Evolutionary conservation across 2,113 vertebrate genomes (phyloP).

Genomic region (Charadrius vociferus): DNA sequence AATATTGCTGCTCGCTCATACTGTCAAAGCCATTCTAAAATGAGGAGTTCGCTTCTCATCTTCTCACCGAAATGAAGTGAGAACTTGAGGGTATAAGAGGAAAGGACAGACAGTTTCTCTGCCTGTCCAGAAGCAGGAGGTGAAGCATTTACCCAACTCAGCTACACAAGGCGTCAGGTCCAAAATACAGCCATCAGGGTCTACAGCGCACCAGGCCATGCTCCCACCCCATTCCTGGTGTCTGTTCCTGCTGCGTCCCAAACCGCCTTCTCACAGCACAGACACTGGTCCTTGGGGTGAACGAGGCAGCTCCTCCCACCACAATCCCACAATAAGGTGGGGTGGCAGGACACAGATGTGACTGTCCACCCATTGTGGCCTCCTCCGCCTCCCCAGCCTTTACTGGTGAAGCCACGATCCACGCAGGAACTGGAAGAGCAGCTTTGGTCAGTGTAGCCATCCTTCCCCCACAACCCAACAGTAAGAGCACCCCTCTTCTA

Average conservation of each 20-base stretch:
- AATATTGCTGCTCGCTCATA: neutral
- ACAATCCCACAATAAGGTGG: neutral
- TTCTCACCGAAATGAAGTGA: neutral
- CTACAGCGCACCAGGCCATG: accelerated
- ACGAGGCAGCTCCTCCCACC: neutral
- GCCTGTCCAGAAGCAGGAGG: neutral
- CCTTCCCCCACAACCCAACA: neutral
- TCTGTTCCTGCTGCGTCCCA: accelerated
- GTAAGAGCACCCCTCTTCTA: neutral
- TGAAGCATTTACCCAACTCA: neutral
- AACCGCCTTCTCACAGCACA: neutral
- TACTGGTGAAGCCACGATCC: neutral
- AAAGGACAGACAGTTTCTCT: neutral
- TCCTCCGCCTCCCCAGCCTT: neutral
- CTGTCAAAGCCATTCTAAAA: neutral
- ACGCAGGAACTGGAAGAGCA: neutral
- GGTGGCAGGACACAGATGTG: neutral
- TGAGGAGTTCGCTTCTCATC: neutral
- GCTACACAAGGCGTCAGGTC: neutral
- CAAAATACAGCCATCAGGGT: neutral
- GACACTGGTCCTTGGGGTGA: neutral
- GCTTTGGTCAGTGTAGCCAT: neutral
- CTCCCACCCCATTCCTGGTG: neutral
- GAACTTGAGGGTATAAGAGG: neutral
- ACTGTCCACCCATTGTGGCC: neutral